Conservation (phyloP, 2,888 invertebrate species). For the Coleophora flavipennella region DNA sequence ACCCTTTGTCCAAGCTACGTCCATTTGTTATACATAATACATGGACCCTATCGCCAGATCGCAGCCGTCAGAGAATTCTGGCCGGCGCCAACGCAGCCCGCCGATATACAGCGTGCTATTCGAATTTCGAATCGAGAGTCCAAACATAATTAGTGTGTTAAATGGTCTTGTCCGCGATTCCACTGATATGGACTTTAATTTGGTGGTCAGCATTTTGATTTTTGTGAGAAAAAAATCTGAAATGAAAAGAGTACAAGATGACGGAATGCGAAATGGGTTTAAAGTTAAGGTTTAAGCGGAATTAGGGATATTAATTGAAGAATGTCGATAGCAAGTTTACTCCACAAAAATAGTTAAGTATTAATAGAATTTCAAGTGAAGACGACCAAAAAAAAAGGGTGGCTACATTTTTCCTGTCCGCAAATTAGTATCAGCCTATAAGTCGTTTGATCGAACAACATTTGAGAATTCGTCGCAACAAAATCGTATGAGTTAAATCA, state of each 20-base stretch:
- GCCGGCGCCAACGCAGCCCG: conserved; percentile 57
- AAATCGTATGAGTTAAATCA: conserved; percentile 60
- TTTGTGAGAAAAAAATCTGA: background rate
- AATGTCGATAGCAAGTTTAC: too few species aligned
- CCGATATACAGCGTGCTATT: conserved; percentile 45
- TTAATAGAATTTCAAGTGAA: too few species aligned
- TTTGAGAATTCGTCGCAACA: conserved; percentile 52
- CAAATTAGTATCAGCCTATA: conserved; percentile 44
- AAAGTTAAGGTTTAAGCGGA: too few species aligned
- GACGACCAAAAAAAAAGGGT: too few species aligned
- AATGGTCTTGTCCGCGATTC: conserved; percentile 10
- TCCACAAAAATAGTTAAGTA: too few species aligned
- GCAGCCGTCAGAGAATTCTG: conserved; percentile 59
- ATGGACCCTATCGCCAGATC: conserved; percentile 65
- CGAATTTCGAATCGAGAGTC: conserved; percentile 7
- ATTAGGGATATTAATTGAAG: too few species aligned
- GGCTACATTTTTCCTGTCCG: too few species aligned
- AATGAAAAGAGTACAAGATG: background rate
- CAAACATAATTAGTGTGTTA: conserved; percentile 11
- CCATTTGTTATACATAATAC: conserved; percentile 69
- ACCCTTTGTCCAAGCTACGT: conserved; percentile 3
- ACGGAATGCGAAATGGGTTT: too few species aligned
- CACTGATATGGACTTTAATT: conserved; percentile 4
- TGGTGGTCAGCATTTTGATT: conserved; percentile 1
- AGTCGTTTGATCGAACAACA: conserved; percentile 33